Base-by-base conservation (phyloP, 2,113 vertebrate species). In the Oceanites oceanicus region DNA sequence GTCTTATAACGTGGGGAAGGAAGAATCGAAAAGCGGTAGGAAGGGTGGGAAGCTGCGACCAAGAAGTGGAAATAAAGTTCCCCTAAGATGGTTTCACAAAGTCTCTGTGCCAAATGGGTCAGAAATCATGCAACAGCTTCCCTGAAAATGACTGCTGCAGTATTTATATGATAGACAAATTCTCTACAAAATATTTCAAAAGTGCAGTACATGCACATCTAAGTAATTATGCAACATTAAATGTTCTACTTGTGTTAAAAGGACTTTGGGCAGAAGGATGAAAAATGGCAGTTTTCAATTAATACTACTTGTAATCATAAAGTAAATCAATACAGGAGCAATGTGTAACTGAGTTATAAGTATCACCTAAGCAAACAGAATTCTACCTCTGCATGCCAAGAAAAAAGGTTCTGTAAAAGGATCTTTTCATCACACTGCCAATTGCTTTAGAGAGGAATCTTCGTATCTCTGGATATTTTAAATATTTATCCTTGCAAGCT, bases 401-500 rank as follows among this genome's bases (percentile, higher is more conserved):
- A 59, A 49, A 83, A 75, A 90, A 55, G 7, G 14, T 47, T 87
- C 44, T 72, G 42, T 59, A 36, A 89, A 93, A 62, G 10, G 7
- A 38, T 47, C 29, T 74, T 95, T 92, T 86, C 86, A 79, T 53
- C 67, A 83, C 7, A 20, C 3, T 89, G 53, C 27, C 72, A 86
- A 16, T 36, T 78, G 26, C 58, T 95, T 55, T 58, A 65, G 62
- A 92, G 45, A 88, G 42, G 45, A 93, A 74, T 74, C 63, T 83
- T 88, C 4, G 0, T 22, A 72, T 80, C 78, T 95, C 75, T 92
- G 58, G 79, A 34, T 90, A 93, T 86, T 92, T 92, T 25, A 93
- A 93, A 86, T 96, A 94, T 94, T 96, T 92, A 96, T 81, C 42
- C 55, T 70, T 86, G 67, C 55, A 88, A 83, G 71, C 40, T 94